These are phyloP conservation scores for Sebastes trivittatus DNA, from an alignment of 2,797 vertebrate species.

Conservation along the genomic window DNA sequence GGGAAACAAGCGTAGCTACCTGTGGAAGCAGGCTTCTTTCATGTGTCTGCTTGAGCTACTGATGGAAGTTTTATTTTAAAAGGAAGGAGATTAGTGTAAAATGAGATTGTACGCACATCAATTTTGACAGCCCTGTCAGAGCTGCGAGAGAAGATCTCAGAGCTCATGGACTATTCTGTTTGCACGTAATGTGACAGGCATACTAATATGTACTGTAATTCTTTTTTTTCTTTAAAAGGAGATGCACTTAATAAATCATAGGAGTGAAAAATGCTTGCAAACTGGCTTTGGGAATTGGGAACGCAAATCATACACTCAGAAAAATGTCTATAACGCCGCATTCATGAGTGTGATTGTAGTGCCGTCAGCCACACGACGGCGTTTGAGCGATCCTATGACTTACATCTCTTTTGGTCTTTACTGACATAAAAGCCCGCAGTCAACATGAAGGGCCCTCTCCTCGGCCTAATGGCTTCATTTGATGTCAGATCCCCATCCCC, in stretches of 20 bases:
- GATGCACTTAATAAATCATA: slow-evolving; percentile 10
- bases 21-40: neutral
- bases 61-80: neutral
- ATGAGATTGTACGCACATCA: neutral
- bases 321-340: slow-evolving; percentile 22
- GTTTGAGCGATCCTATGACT: neutral
- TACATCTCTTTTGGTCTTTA: slow-evolving; percentile 21
- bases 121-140: neutral
- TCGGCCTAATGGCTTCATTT: slow-evolving; percentile 25
- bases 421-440: neutral
- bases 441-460: neutral
- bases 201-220: neutral
- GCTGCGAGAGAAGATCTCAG: neutral
- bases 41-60: neutral
- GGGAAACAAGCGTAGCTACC: neutral
- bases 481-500: neutral
- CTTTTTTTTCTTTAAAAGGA: neutral
- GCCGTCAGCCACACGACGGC: neutral
- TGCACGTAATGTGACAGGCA: neutral
- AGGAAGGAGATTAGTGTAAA: neutral
- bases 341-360: slow-evolving; percentile 12
- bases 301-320: slow-evolving; percentile 2
- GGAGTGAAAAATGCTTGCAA: slow-evolving; percentile 15
- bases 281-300: slow-evolving; percentile 15
- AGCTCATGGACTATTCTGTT: slow-evolving; percentile 30